Percentiles rank a stretch among this genome's conserved stretches.
Conservation (phyloP, 2,113 vertebrate species). For the Ictidomys tridecemlineatus region DNA sequence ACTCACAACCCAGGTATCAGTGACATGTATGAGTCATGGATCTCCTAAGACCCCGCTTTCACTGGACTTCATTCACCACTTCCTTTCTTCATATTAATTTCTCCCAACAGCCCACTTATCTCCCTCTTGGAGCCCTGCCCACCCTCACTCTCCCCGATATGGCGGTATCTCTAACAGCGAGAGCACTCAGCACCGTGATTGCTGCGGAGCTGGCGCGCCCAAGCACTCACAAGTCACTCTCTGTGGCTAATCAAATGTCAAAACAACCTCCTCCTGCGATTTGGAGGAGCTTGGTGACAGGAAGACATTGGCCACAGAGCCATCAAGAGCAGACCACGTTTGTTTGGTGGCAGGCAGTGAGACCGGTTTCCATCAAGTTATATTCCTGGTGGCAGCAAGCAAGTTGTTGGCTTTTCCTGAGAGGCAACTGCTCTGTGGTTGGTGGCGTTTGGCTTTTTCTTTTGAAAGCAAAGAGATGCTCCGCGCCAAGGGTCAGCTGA, state of each 20-base stretch:
- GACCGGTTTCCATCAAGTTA: not conserved
- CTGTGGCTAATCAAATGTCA: constrained; percentile 86
- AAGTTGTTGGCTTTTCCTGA: not conserved
- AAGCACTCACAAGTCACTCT: constrained; percentile 80
- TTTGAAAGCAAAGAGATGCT: constrained; percentile 51
- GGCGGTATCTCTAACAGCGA: constrained; percentile 68
- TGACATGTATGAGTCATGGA: constrained; percentile 78
- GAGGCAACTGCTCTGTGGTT: not conserved
- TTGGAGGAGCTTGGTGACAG: constrained; percentile 81
- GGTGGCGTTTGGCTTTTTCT: not conserved
- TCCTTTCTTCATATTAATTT: constrained; percentile 87
- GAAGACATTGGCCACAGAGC: constrained; percentile 57
- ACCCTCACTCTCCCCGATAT: constrained; percentile 72
- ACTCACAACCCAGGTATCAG: not conserved
- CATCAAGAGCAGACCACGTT: not conserved
- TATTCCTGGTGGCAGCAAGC: rapidly evolving
- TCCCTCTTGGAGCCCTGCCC: constrained; percentile 87
- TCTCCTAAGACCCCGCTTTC: constrained; percentile 72
- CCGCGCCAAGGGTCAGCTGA: not conserved
- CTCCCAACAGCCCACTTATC: constrained; percentile 89
- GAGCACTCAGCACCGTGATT: constrained; percentile 66
- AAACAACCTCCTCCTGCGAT: constrained; percentile 79
- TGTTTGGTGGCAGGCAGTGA: not conserved
- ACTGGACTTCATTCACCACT: constrained; percentile 88
- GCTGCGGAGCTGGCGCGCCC: constrained; percentile 64